phyloP scores from a whole-genome alignment of 2,113 vertebrate species.

The Rhineura floridana region DNA sequence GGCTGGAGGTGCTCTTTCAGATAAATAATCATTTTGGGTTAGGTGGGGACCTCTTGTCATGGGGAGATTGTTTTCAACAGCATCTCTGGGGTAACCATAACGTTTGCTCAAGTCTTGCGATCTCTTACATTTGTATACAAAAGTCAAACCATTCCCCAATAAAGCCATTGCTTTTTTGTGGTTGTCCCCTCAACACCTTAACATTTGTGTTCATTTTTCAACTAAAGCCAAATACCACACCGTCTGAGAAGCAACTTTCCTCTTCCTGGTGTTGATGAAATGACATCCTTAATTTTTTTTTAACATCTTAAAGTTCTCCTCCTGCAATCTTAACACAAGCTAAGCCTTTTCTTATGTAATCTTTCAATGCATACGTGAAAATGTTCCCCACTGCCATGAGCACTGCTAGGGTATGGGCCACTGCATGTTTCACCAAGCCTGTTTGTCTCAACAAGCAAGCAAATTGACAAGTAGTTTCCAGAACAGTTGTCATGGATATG shows the following conservation, averaged over 20 bases:
- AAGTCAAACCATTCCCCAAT: no score
- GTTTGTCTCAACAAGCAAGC: constrained; percentile 16
- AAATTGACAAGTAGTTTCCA: constrained; percentile 9
- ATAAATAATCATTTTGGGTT: no score
- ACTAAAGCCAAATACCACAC: no score
- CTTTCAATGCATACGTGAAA: not conserved
- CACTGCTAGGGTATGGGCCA: not conserved
- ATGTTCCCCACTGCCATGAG: constrained; percentile 13
- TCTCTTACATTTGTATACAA: no score
- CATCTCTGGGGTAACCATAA: no score
- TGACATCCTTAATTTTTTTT: not conserved
- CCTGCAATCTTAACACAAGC: not conserved
- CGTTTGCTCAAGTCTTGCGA: no score
- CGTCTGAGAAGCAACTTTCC: not conserved
- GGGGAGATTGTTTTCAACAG: no score
- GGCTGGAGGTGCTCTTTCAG: no score
- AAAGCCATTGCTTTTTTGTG: no score
- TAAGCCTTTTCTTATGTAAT: constrained; percentile 17
- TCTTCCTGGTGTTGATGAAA: not conserved
- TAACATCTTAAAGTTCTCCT: not conserved
- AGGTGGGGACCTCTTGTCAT: no score
- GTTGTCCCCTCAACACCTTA: no score
- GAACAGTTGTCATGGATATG: not conserved
- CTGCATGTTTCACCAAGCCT: constrained; percentile 36
- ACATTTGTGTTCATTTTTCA: no score